Conservation (phyloP, 2,888 invertebrate genomes). For the Platycheirus rosarum region DNA sequence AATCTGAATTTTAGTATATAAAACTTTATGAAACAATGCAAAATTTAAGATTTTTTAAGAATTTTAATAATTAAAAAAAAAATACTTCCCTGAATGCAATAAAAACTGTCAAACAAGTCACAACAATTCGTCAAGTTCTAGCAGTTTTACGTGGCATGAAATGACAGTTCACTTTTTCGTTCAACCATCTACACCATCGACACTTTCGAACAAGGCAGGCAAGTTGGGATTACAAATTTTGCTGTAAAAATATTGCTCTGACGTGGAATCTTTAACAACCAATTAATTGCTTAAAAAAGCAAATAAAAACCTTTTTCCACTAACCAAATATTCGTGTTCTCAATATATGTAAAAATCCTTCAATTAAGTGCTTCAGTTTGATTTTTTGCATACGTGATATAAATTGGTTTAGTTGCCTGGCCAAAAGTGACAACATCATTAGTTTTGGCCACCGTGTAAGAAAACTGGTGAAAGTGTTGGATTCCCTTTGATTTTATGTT, state of each 20-base stretch:
- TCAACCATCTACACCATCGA: constrained; percentile 67
- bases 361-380: neutral
- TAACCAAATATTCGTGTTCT: neutral
- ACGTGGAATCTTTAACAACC: constrained; percentile 65
- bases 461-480: constrained; percentile 62
- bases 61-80: neutral
- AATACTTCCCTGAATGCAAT: constrained; percentile 2
- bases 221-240: constrained; percentile 62
- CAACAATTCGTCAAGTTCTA: constrained; percentile 56
- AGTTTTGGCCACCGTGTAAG: constrained; percentile 48
- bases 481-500: constrained; percentile 62
- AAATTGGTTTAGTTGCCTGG: constrained; percentile 31
- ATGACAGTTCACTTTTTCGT: constrained; percentile 72
- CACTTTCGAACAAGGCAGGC: constrained; percentile 68
- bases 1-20: too few relatives aligned
- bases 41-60: too few relatives aligned
- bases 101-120: constrained; percentile 34
- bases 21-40: too few relatives aligned
- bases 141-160: constrained; percentile 72
- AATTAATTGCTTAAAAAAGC: constrained; percentile 16
- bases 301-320: constrained; percentile 8
- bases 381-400: constrained; percentile 37
- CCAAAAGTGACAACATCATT: constrained; percentile 55
- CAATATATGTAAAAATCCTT: neutral
- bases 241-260: constrained; percentile 70